These are phyloP conservation scores for Myodes glareolus DNA, from an alignment of 2,113 vertebrate genomes.

Conservation along the genomic window DNA sequence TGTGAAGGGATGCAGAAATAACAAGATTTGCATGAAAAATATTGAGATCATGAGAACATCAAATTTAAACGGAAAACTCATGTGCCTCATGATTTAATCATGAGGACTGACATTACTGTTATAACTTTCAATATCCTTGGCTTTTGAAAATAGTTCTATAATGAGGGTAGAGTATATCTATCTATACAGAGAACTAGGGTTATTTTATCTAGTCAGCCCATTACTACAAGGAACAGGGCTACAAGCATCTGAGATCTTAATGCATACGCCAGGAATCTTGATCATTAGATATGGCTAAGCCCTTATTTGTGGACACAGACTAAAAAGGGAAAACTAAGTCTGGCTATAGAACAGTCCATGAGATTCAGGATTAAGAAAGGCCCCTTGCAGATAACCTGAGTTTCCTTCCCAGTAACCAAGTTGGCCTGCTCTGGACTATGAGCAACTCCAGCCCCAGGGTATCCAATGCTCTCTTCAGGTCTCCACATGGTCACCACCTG, in stretches of 20 bases:
- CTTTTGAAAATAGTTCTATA: slow-evolving; percentile 88
- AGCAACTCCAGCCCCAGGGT: background rate
- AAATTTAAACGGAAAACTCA: slow-evolving; percentile 87
- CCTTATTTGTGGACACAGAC: slow-evolving; percentile 53
- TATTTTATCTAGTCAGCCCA: slow-evolving; percentile 81
- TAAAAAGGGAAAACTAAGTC: slow-evolving; percentile 73
- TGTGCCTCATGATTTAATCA: slow-evolving; percentile 90
- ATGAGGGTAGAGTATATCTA: slow-evolving; percentile 83
- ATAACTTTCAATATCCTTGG: slow-evolving; percentile 84
- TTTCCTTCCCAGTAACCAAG: background rate
- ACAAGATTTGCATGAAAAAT: slow-evolving; percentile 91
- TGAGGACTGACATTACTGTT: slow-evolving; percentile 87
- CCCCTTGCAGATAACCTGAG: background rate
- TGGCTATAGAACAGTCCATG: background rate
- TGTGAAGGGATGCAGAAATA: slow-evolving; percentile 90
- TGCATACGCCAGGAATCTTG: slow-evolving; percentile 66
- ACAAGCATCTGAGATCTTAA: slow-evolving; percentile 43
- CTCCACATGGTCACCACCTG: background rate
- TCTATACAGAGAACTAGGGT: slow-evolving; percentile 81
- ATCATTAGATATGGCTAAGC: slow-evolving; percentile 57
- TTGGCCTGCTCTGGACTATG: too few species aligned
- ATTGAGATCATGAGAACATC: slow-evolving; percentile 89
- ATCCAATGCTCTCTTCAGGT: background rate
- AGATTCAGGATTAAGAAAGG: background rate
- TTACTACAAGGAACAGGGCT: slow-evolving; percentile 81